These are phyloP conservation scores for Pseudorhombus dupliciocellatus DNA, from an alignment of 2,113 vertebrate species.

Conservation along the genomic window DNA sequence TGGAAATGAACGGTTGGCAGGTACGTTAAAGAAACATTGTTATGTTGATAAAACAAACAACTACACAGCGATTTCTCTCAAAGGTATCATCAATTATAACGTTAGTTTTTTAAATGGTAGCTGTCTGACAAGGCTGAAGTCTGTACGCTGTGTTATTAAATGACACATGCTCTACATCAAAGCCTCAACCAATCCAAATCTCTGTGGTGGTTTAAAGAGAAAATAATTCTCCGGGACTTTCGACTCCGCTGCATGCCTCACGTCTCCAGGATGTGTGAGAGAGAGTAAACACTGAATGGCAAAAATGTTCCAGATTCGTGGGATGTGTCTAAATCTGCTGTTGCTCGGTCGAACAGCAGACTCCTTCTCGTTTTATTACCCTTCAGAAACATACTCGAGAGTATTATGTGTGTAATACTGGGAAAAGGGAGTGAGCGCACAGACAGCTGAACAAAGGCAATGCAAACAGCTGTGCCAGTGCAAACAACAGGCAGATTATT, in stretches of 20 bases:
- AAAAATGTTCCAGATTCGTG: constrained; percentile 48
- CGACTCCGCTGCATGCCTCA: constrained; percentile 30
- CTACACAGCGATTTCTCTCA: background rate
- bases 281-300: constrained; percentile 38
- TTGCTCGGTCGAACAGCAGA: constrained; percentile 65
- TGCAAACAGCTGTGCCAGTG: constrained; percentile 76
- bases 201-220: constrained; percentile 38
- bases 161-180: constrained; percentile 42
- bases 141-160: constrained; percentile 16
- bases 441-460: constrained; percentile 77
- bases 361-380: constrained; percentile 63
- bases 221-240: constrained; percentile 44
- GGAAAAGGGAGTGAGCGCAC: constrained; percentile 62
- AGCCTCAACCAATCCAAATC: constrained; percentile 27
- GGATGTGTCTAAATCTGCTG: constrained; percentile 56
- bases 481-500: constrained; percentile 77
- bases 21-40: background rate
- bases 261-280: constrained; percentile 46
- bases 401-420: constrained; percentile 75
- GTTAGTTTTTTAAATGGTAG: background rate
- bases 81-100: background rate
- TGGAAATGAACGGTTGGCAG: background rate
- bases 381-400: constrained; percentile 67
- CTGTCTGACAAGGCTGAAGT: constrained; percentile 4
- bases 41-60: background rate